Conservation (phyloP, 2,113 vertebrate genomes). For the Pseudopipra pipra region DNA sequence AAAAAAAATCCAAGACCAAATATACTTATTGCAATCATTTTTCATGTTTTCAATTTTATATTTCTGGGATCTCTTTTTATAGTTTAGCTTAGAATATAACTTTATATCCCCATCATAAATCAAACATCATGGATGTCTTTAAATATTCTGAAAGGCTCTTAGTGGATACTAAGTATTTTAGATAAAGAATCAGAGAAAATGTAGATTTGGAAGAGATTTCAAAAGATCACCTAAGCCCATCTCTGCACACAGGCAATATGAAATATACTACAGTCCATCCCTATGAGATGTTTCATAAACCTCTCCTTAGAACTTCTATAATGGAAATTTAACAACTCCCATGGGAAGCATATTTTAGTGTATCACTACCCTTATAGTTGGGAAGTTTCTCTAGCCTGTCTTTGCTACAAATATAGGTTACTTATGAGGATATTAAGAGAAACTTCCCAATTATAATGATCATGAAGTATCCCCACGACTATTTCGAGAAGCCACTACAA, state of each 20-base stretch:
- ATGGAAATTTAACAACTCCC: slow-evolving; percentile 55
- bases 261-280: slow-evolving; percentile 45
- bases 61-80: not conserved
- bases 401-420: slow-evolving; percentile 50
- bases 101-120: slow-evolving; percentile 18
- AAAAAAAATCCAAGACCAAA: slow-evolving; percentile 25
- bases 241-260: slow-evolving; percentile 19
- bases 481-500: slow-evolving; percentile 1
- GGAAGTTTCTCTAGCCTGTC: slow-evolving; percentile 19
- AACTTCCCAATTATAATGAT: slow-evolving; percentile 44
- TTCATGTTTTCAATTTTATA: not conserved
- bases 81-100: not conserved
- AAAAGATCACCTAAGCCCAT: slow-evolving; percentile 10
- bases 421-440: not conserved
- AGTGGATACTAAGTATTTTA: slow-evolving; percentile 6
- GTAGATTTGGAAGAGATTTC: slow-evolving; percentile 26
- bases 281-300: slow-evolving; percentile 50
- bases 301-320: slow-evolving; percentile 49
- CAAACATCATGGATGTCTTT: slow-evolving; percentile 32
- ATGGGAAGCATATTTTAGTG: slow-evolving; percentile 54
- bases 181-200: slow-evolving; percentile 35
- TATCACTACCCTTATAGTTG: slow-evolving; percentile 34
- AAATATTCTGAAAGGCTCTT: slow-evolving; percentile 25
- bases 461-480: slow-evolving; percentile 33
- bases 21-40: not conserved